These are phyloP conservation scores for Conger conger DNA, from an alignment of 2,113 vertebrate genomes.

Conservation along the genomic window DNA sequence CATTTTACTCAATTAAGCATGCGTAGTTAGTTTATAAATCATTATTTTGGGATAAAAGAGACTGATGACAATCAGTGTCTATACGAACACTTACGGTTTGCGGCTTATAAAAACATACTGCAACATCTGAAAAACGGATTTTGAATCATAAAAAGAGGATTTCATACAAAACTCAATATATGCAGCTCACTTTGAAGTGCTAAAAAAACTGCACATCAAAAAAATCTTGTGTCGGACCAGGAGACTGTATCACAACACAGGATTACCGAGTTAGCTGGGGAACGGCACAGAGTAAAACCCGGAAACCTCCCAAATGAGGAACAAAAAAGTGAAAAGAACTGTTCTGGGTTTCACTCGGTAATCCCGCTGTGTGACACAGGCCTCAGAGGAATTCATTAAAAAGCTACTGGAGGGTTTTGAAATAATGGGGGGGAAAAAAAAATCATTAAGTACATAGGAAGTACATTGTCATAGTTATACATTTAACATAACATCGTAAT, in stretches of 20 bases:
- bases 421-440: background rate
- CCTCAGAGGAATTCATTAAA: no score
- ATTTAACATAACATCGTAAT: constrained; percentile 1
- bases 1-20: constrained; percentile 30
- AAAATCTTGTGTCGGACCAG: background rate
- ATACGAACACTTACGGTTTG: no score
- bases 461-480: constrained; percentile 10
- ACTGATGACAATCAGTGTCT: background rate
- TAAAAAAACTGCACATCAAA: background rate
- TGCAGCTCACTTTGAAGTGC: background rate
- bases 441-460: background rate
- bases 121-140: background rate
- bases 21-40: constrained; percentile 16
- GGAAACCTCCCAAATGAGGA: no score
- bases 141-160: background rate
- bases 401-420: no score
- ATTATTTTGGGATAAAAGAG: constrained; percentile 10
- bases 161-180: constrained; percentile 4
- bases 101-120: background rate
- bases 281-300: no score
- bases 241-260: no score
- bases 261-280: no score
- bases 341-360: background rate
- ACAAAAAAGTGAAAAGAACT: no score
- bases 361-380: no score